These are phyloP conservation scores for Bergia puertoricense DNA, from an alignment of 92 coral and sea anemone genomes.

Conservation along the genomic window DNA sequence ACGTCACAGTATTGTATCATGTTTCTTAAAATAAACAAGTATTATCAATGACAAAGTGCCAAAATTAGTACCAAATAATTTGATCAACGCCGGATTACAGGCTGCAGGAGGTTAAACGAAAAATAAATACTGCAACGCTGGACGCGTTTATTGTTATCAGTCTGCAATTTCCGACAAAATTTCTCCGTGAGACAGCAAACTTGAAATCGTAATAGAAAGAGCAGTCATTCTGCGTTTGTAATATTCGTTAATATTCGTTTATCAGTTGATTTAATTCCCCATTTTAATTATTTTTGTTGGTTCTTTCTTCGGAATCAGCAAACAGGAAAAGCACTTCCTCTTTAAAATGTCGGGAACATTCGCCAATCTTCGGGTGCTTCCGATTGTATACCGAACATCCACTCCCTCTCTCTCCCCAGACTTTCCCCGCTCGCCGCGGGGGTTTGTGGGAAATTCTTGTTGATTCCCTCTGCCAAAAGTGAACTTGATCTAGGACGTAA, in stretches of 20 bases:
- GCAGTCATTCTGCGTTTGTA: background rate
- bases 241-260: background rate
- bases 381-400: conserved; percentile 34
- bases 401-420: conserved; percentile 47
- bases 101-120: conserved; percentile 22
- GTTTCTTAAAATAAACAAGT: conserved; percentile 1
- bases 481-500: conserved; percentile 38
- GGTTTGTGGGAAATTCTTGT: conserved; percentile 90
- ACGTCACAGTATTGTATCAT: conserved; percentile 15
- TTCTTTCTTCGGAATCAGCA: background rate
- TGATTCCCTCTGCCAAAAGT: conserved; percentile 56
- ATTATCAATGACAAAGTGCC: background rate
- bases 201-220: background rate
- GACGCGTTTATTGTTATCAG: background rate
- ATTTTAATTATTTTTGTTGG: background rate
- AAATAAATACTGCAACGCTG: conserved; percentile 16
- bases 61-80: background rate
- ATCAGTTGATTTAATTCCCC: background rate
- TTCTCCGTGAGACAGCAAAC: conserved; percentile 25
- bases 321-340: background rate
- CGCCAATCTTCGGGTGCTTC: conserved; percentile 22
- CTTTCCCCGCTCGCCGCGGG: conserved; percentile 50
- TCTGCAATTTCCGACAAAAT: conserved; percentile 32
- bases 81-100: conserved; percentile 12
- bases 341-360: conserved; percentile 25